Evolutionary conservation across 2,888 invertebrate species (phyloP).

Genomic region (Linnaemya tessellans): DNA sequence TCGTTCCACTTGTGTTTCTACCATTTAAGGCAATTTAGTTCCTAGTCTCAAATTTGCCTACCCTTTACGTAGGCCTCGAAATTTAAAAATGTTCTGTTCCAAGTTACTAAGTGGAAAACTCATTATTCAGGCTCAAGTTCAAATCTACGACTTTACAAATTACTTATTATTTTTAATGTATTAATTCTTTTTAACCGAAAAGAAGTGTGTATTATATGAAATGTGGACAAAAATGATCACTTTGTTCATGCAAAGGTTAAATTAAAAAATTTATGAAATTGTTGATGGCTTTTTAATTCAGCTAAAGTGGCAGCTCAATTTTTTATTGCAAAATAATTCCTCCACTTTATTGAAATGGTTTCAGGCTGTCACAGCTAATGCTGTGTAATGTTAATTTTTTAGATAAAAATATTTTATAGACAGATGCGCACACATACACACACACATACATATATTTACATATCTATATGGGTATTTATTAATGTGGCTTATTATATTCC

Average conservation of each 20-base stretch:
- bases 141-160: no score
- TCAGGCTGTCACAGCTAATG: slow-evolving; percentile 43
- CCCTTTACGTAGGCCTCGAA: no score
- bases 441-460: neutral
- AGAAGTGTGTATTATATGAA: no score
- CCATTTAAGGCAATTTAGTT: no score
- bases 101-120: no score
- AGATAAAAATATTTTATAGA: slow-evolving; percentile 34
- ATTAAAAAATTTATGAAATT: slow-evolving; percentile 7
- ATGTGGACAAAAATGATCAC: neutral
- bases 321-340: slow-evolving; percentile 28
- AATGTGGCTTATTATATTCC: slow-evolving; percentile 53
- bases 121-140: no score
- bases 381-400: slow-evolving; percentile 52
- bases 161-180: no score
- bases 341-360: neutral
- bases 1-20: no score
- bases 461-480: neutral
- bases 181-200: no score
- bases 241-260: neutral
- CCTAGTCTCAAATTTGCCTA: no score
- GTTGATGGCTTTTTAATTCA: slow-evolving; percentile 15
- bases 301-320: neutral
- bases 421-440: neutral
- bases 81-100: no score